phyloP scores from a whole-genome alignment of 92 coral and sea anemone species.

The Epizoanthus scotinus region DNA sequence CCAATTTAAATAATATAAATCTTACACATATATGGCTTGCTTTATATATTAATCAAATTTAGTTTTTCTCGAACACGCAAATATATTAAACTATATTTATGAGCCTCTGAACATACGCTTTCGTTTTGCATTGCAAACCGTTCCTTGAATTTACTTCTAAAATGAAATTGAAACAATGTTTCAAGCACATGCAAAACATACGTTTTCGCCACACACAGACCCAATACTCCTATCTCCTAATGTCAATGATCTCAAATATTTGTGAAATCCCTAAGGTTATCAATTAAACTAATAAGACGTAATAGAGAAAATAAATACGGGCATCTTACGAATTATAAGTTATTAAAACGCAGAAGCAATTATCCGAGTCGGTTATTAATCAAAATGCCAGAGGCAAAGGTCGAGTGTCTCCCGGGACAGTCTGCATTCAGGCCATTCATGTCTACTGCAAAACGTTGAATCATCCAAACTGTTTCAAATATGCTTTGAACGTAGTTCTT shows the following conservation, averaged over 20 bases:
- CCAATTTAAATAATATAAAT: no score
- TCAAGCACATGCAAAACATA: not conserved
- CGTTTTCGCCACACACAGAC: not conserved
- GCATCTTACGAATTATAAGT: not conserved
- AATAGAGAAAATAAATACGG: not conserved
- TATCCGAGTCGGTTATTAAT: not conserved
- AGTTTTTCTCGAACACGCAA: no score
- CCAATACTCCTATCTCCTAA: no score
- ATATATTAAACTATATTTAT: no score
- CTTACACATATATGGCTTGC: no score
- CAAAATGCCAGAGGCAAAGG: not conserved
- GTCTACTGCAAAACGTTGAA: slow-evolving; percentile 2
- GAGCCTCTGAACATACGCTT: no score
- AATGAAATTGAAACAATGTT: no score
- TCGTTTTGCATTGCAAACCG: no score
- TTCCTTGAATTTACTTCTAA: no score
- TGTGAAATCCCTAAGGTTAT: not conserved
- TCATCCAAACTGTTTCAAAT: slow-evolving; percentile 13
- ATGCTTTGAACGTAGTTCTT: not conserved
- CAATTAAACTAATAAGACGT: not conserved
- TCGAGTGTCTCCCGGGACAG: not conserved
- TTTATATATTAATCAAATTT: no score
- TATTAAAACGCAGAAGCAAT: not conserved
- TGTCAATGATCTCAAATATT: not conserved
- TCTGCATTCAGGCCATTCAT: not conserved